Evolutionary conservation across 2,797 vertebrate species (phyloP).

Genomic region (Triplophysa yarkandensis): DNA sequence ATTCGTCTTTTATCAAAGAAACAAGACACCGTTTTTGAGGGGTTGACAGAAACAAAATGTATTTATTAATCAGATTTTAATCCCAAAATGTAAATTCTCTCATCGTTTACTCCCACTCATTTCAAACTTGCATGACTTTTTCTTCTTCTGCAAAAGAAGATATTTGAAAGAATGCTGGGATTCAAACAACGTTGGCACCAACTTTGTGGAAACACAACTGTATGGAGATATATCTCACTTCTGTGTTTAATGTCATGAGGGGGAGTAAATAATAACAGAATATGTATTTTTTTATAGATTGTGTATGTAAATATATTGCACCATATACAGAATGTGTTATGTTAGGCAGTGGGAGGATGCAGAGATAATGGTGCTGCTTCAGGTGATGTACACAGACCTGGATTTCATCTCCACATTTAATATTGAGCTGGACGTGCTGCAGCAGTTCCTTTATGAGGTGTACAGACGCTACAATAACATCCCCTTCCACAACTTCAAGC

Average conservation of each 20-base stretch:
- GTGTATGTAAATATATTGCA: no score
- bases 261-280: no score
- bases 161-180: no score
- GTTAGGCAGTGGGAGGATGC: constrained; percentile 83
- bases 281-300: no score
- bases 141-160: no score
- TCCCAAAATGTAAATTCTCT: no score
- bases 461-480: constrained; percentile 82
- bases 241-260: no score
- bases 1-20: neutral
- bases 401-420: constrained; percentile 76
- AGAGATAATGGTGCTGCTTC: constrained; percentile 82
- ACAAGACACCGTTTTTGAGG: neutral
- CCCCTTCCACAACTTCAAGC: constrained; percentile 84
- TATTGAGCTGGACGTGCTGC: constrained; percentile 77
- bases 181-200: no score
- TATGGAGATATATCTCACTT: no score
- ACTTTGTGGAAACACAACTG: no score
- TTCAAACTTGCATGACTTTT: no score
- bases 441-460: constrained; percentile 78
- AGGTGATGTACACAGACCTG: constrained; percentile 81
- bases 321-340: constrained; percentile 1
- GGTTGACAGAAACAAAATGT: neutral
- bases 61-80: neutral
- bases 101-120: no score